A percentile compares a stretch with the other conserved stretches of the same genome.
These are phyloP conservation scores for Aurelia aurita DNA, from an alignment of 30 jellyfish, hydroid and myxozoan genomes.

Conservation along the genomic window DNA sequence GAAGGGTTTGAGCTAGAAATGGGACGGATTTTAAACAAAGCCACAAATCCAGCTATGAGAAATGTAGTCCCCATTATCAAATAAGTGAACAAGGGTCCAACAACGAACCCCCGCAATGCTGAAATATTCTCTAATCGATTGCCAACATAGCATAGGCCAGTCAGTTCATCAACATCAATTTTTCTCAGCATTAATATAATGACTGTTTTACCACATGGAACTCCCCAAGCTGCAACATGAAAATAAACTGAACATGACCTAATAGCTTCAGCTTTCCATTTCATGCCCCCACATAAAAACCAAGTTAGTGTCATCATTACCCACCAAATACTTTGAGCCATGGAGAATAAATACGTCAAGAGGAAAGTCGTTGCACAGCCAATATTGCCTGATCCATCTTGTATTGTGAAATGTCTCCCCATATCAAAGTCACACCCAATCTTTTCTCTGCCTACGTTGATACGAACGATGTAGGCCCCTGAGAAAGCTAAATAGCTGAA, in stretches of 20 bases:
- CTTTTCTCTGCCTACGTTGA: constrained; percentile 81
- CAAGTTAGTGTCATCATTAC: constrained; percentile 90
- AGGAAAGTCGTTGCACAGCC: constrained; percentile 96
- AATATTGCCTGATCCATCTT: constrained; percentile 95
- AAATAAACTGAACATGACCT: constrained; percentile 73
- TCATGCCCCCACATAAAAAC: constrained; percentile 94
- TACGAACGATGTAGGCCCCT: constrained; percentile 79
- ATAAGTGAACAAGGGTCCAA: constrained; percentile 95
- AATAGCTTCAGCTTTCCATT: constrained; percentile 88
- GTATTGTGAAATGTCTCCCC: constrained; percentile 83
- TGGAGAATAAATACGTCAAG: constrained; percentile 86
- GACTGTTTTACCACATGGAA: constrained; percentile 92
- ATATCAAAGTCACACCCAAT: constrained; percentile 81
- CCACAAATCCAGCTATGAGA: constrained; percentile 88
- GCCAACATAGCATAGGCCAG: constrained; percentile 98
- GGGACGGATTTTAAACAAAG: constrained; percentile 80
- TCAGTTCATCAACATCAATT: constrained; percentile 94
- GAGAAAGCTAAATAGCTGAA: constrained; percentile 82
- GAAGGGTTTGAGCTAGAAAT: constrained; percentile 46
- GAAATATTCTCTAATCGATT: constrained; percentile 92
- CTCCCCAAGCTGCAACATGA: constrained; percentile 98
- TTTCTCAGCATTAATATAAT: constrained; percentile 85
- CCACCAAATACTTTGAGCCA: constrained; percentile 99
- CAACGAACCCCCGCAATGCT: constrained; percentile 90
- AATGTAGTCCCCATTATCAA: constrained; percentile 92